Conservation (phyloP, 2,113 vertebrate genomes). For the Chiloscyllium plagiosum region DNA sequence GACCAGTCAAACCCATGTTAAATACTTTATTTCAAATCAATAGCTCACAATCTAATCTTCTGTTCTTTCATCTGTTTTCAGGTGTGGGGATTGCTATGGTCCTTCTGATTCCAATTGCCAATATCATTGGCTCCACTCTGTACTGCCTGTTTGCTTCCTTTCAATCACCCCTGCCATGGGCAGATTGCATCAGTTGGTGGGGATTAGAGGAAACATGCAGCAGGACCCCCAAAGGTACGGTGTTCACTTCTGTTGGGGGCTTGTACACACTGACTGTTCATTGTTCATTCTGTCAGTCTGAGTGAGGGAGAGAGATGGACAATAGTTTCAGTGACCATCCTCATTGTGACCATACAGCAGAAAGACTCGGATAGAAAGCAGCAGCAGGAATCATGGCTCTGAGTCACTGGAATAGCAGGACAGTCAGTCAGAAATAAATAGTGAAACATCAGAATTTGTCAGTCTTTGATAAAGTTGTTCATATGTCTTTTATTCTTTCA, state of each 20-base stretch:
- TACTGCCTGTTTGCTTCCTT: constrained; percentile 92
- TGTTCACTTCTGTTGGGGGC: neutral
- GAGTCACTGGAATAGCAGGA: neutral
- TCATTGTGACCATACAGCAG: neutral
- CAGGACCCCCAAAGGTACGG: constrained; percentile 57
- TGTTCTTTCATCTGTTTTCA: neutral
- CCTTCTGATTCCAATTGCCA: constrained; percentile 67
- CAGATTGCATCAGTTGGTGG: constrained; percentile 58
- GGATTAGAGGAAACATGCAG: constrained; percentile 62
- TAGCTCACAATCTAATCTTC: too few relatives aligned
- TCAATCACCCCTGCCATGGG: constrained; percentile 80
- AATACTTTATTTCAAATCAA: too few relatives aligned
- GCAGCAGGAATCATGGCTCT: neutral
- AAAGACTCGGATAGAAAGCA: neutral
- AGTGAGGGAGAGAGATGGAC: neutral
- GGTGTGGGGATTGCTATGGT: constrained; percentile 60
- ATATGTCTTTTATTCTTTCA: too few relatives aligned
- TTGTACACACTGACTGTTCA: neutral
- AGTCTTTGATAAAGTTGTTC: too few relatives aligned
- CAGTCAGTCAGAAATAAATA: too few relatives aligned
- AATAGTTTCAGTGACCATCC: neutral
- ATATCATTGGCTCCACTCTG: constrained; percentile 81
- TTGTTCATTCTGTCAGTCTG: neutral
- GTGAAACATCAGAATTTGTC: too few relatives aligned
- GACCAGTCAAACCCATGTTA: too few relatives aligned